A percentile compares a stretch with the other conserved stretches of the same genome.
phyloP scores from a whole-genome alignment of 2,797 vertebrate genomes.

The Gymnothorax javanicus region DNA sequence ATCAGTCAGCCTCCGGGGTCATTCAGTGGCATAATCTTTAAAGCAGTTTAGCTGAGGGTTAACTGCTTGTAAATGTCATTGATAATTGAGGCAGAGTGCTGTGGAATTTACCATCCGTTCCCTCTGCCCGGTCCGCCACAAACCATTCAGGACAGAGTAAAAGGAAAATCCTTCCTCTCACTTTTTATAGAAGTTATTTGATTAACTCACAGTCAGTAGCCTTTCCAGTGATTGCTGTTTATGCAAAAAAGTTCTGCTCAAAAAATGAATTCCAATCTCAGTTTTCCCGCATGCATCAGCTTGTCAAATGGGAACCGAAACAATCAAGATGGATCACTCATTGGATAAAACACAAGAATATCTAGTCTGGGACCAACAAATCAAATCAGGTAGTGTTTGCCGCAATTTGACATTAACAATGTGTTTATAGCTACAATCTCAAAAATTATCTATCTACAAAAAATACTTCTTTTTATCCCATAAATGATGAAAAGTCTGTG shows the following conservation, averaged over 20 bases:
- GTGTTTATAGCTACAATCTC: neutral
- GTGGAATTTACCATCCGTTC: slow-evolving; percentile 11
- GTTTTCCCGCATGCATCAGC: neutral
- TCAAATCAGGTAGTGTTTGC: neutral
- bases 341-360: neutral
- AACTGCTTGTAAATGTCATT: slow-evolving; percentile 10
- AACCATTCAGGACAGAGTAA: neutral
- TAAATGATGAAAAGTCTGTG: no score
- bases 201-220: neutral
- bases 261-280: neutral
- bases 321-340: neutral
- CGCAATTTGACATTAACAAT: neutral
- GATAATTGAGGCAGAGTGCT: slow-evolving; percentile 6
- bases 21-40: neutral
- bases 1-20: slow-evolving; percentile 1
- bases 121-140: neutral
- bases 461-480: no score
- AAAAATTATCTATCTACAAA: neutral
- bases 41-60: neutral
- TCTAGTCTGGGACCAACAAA: neutral
- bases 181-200: neutral
- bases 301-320: neutral
- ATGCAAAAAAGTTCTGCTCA: neutral
- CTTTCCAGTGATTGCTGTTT: neutral
- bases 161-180: neutral